phyloP scores from a whole-genome alignment of 1,140 invertebrate genomes.

The Philotrypesis tridentata region DNA sequence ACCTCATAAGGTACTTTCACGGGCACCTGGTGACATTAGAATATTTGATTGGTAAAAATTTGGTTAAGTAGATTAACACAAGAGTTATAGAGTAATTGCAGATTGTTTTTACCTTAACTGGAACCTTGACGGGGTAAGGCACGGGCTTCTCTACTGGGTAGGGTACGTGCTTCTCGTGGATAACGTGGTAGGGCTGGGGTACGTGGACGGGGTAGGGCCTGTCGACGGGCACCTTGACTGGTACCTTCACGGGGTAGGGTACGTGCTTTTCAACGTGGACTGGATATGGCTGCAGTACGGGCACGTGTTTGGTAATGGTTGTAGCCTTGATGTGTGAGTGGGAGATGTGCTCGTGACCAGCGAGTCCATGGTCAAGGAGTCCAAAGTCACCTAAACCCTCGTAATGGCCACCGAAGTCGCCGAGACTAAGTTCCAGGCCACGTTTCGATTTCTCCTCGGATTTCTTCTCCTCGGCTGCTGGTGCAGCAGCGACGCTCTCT shows the following conservation, averaged over 20 bases:
- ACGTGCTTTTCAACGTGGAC: conserved; percentile 70
- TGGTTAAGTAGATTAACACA: neutral
- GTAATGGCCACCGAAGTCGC: conserved; percentile 51
- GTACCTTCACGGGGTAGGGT: conserved; percentile 69
- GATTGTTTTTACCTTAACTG: conserved; percentile 65
- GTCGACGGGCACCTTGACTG: conserved; percentile 73
- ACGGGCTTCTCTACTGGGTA: conserved; percentile 73
- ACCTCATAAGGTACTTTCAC: conserved; percentile 66
- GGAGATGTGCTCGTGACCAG: conserved; percentile 39
- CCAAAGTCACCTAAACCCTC: conserved; percentile 26
- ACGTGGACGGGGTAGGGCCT: conserved; percentile 75
- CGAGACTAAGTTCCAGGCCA: conserved; percentile 64
- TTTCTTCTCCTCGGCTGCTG: conserved; percentile 41
- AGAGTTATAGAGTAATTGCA: too few species aligned
- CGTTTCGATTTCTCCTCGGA: conserved; percentile 63
- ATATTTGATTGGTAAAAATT: neutral
- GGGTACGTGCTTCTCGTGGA: conserved; percentile 77
- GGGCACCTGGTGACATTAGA: conserved; percentile 64
- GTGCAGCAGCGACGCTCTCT: neutral
- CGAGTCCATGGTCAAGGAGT: conserved; percentile 33
- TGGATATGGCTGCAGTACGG: conserved; percentile 71
- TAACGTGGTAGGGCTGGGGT: conserved; percentile 75
- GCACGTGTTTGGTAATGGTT: conserved; percentile 72
- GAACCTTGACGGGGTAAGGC: conserved; percentile 75
- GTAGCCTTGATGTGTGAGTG: conserved; percentile 68